Percentiles rank a stretch among this genome's conserved stretches.
These are phyloP conservation scores for Zoroaster sp. DNA, from an alignment of 53 echinoderm and acorn worm genomes.

Conservation along the genomic window DNA sequence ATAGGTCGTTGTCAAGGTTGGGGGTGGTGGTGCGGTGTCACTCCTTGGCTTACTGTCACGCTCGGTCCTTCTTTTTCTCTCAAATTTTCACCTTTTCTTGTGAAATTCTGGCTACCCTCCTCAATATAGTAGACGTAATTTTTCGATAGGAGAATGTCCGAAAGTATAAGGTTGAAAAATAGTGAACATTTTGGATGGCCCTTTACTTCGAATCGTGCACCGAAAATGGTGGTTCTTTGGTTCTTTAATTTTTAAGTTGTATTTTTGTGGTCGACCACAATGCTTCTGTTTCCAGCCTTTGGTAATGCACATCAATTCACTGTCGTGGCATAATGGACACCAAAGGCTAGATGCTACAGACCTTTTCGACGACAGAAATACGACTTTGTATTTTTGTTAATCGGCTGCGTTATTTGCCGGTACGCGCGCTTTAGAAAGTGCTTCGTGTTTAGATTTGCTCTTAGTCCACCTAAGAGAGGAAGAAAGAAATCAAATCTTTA, in stretches of 20 bases:
- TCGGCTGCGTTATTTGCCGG: slow-evolving; percentile 39
- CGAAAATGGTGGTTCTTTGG: background rate
- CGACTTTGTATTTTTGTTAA: background rate
- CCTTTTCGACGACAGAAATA: slow-evolving; percentile 6
- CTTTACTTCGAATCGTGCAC: no score
- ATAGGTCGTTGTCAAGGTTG: no score
- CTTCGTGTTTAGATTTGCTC: slow-evolving; percentile 8
- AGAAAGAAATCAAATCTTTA: background rate
- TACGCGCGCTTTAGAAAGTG: slow-evolving; percentile 8
- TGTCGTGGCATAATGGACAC: background rate
- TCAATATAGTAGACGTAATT: no score
- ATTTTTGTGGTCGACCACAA: slow-evolving; percentile 16
- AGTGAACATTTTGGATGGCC: no score
- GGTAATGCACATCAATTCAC: background rate
- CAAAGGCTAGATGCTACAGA: background rate
- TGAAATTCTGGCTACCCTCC: no score
- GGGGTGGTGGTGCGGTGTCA: no score
- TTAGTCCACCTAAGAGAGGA: background rate
- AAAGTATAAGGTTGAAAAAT: no score
- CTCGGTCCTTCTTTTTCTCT: no score
- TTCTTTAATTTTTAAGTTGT: background rate
- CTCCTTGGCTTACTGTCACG: no score
- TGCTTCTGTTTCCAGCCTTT: background rate
- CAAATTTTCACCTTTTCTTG: no score
- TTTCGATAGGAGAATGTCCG: no score